A percentile compares a stretch with the other conserved stretches of the same genome.
These are phyloP conservation scores for Terrapene triunguis DNA, from an alignment of 2,113 vertebrate genomes.

Conservation along the genomic window DNA sequence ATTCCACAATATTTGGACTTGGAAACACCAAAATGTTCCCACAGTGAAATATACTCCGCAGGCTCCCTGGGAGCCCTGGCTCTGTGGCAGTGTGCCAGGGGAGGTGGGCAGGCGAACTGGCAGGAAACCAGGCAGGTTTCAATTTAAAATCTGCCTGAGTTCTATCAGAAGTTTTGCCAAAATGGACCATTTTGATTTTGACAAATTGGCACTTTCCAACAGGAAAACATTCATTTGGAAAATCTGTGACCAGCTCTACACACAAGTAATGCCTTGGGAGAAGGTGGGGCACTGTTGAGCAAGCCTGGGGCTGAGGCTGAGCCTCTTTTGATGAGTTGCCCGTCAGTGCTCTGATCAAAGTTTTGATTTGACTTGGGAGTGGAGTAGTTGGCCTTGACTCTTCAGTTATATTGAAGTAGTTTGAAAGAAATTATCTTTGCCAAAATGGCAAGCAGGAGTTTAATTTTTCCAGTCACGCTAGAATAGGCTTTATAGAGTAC, in stretches of 20 bases:
- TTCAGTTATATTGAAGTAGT: neutral
- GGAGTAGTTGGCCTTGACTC: neutral
- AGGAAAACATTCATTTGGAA: neutral
- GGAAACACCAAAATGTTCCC: neutral
- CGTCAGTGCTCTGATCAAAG: neutral
- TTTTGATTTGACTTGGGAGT: neutral
- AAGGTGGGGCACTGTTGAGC: neutral
- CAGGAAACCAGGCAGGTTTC: neutral
- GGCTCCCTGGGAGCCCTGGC: neutral
- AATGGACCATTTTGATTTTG: constrained; percentile 6
- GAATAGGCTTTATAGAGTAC: neutral
- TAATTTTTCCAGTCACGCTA: neutral
- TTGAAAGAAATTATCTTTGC: neutral
- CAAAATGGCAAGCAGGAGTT: neutral
- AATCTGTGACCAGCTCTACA: neutral
- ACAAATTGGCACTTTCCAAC: neutral
- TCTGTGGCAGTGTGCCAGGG: no score
- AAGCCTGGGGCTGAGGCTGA: neutral
- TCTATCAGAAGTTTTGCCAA: constrained; percentile 8
- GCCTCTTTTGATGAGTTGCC: neutral
- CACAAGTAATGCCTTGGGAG: neutral
- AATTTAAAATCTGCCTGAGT: neutral
- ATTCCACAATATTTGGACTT: neutral
- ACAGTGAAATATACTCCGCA: neutral
- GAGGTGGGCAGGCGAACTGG: neutral